phyloP scores from a whole-genome alignment of 2,888 invertebrate species.

The Patella caerulea region DNA sequence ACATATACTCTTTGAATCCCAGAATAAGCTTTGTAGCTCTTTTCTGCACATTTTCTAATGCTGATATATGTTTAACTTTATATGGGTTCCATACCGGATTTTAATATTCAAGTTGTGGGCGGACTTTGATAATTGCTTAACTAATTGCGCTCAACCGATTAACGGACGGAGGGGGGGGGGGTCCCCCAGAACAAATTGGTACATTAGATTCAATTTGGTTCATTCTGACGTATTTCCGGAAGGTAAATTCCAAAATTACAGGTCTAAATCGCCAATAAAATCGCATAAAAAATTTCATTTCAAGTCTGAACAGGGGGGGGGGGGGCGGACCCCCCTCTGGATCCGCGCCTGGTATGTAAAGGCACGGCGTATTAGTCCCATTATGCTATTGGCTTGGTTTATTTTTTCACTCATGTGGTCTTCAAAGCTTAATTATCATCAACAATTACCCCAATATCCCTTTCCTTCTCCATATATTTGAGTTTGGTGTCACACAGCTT shows the following conservation, averaged over 20 bases:
- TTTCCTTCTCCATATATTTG: constrained; percentile 12
- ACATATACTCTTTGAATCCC: constrained; percentile 10
- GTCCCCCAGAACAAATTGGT: no score
- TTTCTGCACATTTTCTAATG: constrained; percentile 26
- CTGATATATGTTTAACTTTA: constrained; percentile 16
- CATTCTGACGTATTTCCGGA: no score
- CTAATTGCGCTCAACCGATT: no score
- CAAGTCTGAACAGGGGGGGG: no score
- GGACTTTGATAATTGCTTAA: background rate
- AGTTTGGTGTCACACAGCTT: background rate
- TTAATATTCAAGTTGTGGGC: constrained; percentile 29
- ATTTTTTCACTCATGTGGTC: constrained; percentile 13
- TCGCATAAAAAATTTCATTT: no score
- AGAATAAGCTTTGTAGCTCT: constrained; percentile 26
- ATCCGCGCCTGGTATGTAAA: constrained; percentile 1
- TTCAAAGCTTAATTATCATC: constrained; percentile 22
- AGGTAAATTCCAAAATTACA: no score
- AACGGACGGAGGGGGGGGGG: no score
- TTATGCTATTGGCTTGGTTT: constrained; percentile 15
- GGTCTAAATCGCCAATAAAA: no score
- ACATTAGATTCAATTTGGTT: no score
- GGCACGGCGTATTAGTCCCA: constrained; percentile 13
- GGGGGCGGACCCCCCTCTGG: no score
- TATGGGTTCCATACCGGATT: constrained; percentile 23
- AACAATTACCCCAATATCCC: constrained; percentile 23